Percentiles rank a stretch among this genome's conserved stretches.
These are phyloP conservation scores for Atherinosoma microstoma DNA, from an alignment of 2,797 vertebrate genomes.

Conservation along the genomic window DNA sequence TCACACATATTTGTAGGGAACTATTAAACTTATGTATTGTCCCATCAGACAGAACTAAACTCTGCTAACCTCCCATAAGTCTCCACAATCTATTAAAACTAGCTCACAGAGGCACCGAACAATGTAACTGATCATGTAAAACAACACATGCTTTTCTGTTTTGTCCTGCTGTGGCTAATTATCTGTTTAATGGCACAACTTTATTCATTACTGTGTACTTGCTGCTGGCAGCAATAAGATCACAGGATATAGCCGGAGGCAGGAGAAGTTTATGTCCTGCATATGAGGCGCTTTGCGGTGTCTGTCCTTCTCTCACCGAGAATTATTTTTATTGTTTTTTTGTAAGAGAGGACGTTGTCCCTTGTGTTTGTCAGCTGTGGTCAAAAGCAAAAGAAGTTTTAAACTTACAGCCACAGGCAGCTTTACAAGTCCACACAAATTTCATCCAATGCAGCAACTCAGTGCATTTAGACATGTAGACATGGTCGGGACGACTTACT, in stretches of 20 bases:
- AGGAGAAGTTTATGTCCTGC: background rate
- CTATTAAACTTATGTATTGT: background rate
- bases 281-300: background rate
- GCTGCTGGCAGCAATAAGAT: conserved; percentile 1
- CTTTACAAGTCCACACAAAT: too few species aligned
- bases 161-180: conserved; percentile 39
- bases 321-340: too few species aligned
- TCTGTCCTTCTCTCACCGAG: background rate
- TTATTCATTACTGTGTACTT: conserved; percentile 8
- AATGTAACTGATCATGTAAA: conserved; percentile 29
- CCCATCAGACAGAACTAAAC: background rate
- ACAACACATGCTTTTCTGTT: conserved; percentile 9
- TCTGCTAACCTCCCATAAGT: background rate
- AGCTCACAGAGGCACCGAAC: background rate
- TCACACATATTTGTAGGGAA: background rate
- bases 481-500: too few species aligned
- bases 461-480: too few species aligned
- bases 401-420: too few species aligned
- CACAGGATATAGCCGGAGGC: background rate
- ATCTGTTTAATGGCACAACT: conserved; percentile 1
- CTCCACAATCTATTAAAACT: conserved; percentile 1
- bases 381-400: too few species aligned
- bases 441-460: too few species aligned
- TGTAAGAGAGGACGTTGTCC: background rate
- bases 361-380: background rate